These are phyloP conservation scores for Perithous albicinctus DNA, from an alignment of 2,888 invertebrate genomes.

Conservation along the genomic window DNA sequence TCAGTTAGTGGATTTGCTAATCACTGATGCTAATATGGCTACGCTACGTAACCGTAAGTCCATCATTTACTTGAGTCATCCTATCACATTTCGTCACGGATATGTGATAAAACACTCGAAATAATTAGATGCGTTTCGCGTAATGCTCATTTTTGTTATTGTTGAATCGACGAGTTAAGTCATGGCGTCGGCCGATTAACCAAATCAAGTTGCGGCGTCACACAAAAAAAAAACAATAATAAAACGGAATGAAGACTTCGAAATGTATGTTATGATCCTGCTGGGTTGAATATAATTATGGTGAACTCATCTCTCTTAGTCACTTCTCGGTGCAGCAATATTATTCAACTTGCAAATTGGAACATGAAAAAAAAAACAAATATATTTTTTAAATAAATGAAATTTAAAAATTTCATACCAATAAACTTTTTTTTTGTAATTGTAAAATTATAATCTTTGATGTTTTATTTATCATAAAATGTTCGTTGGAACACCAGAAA, in stretches of 20 bases:
- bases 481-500: too few relatives aligned
- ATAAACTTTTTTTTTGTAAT: too few relatives aligned
- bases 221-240: slow-evolving; percentile 13
- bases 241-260: slow-evolving; percentile 1
- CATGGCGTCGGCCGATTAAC: too few relatives aligned
- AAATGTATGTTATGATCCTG: slow-evolving; percentile 18
- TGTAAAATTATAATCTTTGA: too few relatives aligned
- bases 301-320: slow-evolving; percentile 24
- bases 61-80: slow-evolving; percentile 42
- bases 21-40: slow-evolving; percentile 14
- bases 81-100: slow-evolving; percentile 19
- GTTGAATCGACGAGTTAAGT: slow-evolving; percentile 36
- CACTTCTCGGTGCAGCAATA: not conserved
- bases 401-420: too few relatives aligned
- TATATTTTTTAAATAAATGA: too few relatives aligned
- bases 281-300: slow-evolving; percentile 31
- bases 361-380: too few relatives aligned
- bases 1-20: slow-evolving; percentile 24
- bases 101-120: slow-evolving; percentile 45
- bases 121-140: slow-evolving; percentile 48
- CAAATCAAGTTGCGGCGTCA: slow-evolving; percentile 45
- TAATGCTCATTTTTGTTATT: slow-evolving; percentile 30
- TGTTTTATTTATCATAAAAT: too few relatives aligned
- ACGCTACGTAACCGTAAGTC: slow-evolving; percentile 9
- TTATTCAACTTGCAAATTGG: too few relatives aligned